phyloP scores from a whole-genome alignment of 2,113 vertebrate species.

The Cyanoderma ruficeps region DNA sequence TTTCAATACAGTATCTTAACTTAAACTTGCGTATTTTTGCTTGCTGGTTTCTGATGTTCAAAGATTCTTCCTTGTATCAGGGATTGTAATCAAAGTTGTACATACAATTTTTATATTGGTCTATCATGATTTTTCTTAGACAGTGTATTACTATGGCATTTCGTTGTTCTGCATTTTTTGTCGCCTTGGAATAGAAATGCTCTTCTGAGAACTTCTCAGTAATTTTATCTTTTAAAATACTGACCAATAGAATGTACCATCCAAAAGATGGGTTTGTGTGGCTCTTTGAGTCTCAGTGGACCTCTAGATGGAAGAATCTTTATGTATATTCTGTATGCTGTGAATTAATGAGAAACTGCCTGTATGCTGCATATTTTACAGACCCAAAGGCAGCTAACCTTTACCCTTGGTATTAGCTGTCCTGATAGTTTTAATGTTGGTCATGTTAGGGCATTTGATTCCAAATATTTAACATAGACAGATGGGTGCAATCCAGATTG shows the following conservation, averaged over 20 bases:
- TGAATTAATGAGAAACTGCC: background rate
- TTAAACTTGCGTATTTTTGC: background rate
- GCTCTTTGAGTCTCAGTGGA: background rate
- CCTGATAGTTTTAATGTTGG: background rate
- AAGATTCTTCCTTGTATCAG: background rate
- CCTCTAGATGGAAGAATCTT: background rate
- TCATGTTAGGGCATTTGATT: background rate
- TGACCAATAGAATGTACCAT: background rate
- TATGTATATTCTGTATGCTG: background rate
- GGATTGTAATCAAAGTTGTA: background rate
- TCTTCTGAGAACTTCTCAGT: background rate
- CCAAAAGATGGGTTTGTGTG: background rate
- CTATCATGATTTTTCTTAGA: background rate
- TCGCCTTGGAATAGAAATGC: background rate
- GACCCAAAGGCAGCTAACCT: background rate
- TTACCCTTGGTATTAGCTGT: background rate
- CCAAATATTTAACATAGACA: background rate
- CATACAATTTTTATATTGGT: background rate
- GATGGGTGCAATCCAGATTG: background rate
- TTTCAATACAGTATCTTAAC: background rate
- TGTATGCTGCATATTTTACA: background rate
- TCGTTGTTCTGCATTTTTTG: background rate
- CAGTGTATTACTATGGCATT: background rate
- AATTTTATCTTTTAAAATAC: background rate
- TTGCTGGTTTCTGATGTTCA: background rate